Base-by-base conservation (phyloP, 2,797 vertebrate species). In the Amphiprion clarkii region DNA sequence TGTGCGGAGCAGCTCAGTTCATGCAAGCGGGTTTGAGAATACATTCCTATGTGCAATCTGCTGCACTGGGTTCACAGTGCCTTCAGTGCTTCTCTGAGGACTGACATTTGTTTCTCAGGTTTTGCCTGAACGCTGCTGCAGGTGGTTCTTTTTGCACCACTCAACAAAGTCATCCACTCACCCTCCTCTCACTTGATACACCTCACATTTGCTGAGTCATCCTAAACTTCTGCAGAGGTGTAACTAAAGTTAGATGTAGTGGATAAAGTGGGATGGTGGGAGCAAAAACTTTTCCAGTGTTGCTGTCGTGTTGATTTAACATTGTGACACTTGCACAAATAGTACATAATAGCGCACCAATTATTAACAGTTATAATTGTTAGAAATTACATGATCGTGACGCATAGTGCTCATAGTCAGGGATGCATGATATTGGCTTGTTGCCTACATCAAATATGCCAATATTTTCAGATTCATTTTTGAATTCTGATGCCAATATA, bases 191-290 rank as follows among this genome's bases (percentile, higher is more conserved):
- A 9, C 44, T 21, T 56, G 27, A 29, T 73, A 12, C 57, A 8
- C 29, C 17, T 9, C 42, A 63, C 36, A 49, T 31, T 36, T 40
- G 25, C 67, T 59, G 67, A 72, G 51, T 78, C 77, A 69, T 72
- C 56, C 23, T 39, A 42, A 68, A 23, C 23, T 16, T 33, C 60
- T 57, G 64, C 64, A 75, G 56, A 52, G 25, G 12, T 60, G 42
- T 42, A 71, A 25, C 23, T 23, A 27, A 49, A 60, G 66, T 67
- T 12, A 29, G 48, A 64, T 51, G 52, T 60, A 4, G 51, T 54
- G 63, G 46, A 25, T 53, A 49, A 49, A 60, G 4, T 46, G n/a
- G 57, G 29, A 54, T 48, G 39, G 36, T 3, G 19, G 27, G 19
- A 51, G 48, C 11, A 48, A 71, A 23, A 61, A 55, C 12, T 13